Evolutionary conservation across 2,113 vertebrate species (phyloP), one percentile per base, ranked within the genome.

Genomic region (Strix aluco): DNA sequence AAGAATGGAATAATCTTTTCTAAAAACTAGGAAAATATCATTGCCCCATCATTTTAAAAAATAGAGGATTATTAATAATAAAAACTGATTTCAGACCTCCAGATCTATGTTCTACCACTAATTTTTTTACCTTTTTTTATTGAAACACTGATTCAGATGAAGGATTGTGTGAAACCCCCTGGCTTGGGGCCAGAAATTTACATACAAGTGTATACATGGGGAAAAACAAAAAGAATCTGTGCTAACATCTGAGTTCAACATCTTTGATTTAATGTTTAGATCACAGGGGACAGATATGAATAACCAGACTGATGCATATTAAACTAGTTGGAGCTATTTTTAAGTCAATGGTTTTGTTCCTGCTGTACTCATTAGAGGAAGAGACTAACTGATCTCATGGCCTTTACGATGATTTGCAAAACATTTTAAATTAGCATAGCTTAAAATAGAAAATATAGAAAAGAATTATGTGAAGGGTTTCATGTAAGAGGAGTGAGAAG

Each of bases 251-350:
- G 38, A 94, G 62, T 95, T 95, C 86, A 92, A 80, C 84, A 88
- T 92, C 66, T 92, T 92, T 90, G 89, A 96, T 95, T 95, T 85
- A 85, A 70, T 66, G 73, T 85, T 96, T 92, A 44, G 38, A 85
- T 96, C 96, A 88, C 94, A 92, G 55, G 94, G 84, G 91, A 94
- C 58, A 88, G 81, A 94, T 95, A 94, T 66, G 94, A 97, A 95
- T 95, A 96, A 78, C 91, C 71, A 90, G 67, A 25, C 94, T 95
- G 95, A 92, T 97, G 89, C 74, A 94, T 97, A 95, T 97, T 92
- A 77, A 91, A 96, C 46, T 46, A 73, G 58, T 59, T 80, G 46
- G 58, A 95, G 81, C 89, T 97, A 97, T 97, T 97, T 97, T 97
- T 97, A 97, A 93, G 74, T 91, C 87, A 66, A 6, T 90, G 87